A percentile compares a stretch with the other conserved stretches of the same genome.
Conservation (phyloP, 2,113 vertebrate genomes). For the Vidua chalybeata region DNA sequence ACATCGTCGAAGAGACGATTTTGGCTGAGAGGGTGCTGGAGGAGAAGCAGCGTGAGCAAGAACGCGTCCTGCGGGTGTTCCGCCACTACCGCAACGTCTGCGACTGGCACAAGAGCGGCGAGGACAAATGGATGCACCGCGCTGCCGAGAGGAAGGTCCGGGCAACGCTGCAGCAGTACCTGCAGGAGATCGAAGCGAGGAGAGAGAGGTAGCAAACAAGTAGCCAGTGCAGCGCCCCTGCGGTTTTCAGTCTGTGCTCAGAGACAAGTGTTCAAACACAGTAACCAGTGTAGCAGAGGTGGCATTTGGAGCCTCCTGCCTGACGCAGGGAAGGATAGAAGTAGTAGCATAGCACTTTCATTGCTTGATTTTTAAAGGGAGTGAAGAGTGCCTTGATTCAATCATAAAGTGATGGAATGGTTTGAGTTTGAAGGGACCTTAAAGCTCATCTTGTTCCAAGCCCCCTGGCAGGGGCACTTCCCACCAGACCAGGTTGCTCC, state of each 20-base stretch:
- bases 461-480: background rate
- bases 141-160: conserved; percentile 63
- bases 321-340: background rate
- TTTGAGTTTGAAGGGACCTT: background rate
- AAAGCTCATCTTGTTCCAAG: background rate
- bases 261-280: rapidly evolving
- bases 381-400: background rate
- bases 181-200: conserved; percentile 69
- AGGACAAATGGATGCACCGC: conserved; percentile 55
- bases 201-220: conserved; percentile 76
- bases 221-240: rapidly evolving
- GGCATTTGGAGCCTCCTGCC: background rate
- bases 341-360: rapidly evolving
- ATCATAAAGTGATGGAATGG: background rate
- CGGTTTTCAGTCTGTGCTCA: background rate
- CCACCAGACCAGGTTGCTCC: background rate
- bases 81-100: background rate
- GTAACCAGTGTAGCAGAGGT: too few species aligned
- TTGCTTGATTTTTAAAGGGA: background rate
- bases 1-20: rapidly evolving
- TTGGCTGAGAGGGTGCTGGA: background rate
- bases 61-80: background rate
- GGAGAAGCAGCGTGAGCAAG: background rate
- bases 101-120: conserved; percentile 68
- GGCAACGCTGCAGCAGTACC: conserved; percentile 62